phyloP scores from a whole-genome alignment of 2,113 vertebrate genomes.

The Cnemophilus loriae region DNA sequence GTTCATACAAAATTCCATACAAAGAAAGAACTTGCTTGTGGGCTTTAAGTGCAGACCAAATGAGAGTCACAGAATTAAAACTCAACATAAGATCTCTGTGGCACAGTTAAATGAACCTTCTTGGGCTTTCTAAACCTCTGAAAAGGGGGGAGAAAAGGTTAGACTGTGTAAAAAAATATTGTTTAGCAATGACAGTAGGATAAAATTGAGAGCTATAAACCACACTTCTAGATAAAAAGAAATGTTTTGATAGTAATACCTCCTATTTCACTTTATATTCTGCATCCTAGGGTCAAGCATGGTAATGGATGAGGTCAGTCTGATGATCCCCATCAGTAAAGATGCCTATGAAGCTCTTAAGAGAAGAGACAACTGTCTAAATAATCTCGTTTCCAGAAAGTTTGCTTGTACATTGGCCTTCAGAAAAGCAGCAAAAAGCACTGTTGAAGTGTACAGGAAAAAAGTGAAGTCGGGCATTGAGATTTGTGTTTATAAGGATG shows the following conservation, averaged over 20 bases:
- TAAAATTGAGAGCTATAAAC: neutral
- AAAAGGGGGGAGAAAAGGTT: neutral
- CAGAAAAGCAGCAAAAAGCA: neutral
- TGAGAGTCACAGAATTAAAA: neutral
- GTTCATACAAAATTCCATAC: neutral
- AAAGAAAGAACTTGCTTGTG: neutral
- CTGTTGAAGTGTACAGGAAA: constrained; percentile 58
- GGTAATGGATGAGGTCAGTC: neutral
- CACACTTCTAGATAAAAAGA: neutral
- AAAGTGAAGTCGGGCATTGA: neutral
- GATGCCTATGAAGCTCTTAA: constrained; percentile 49
- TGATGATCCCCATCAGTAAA: constrained; percentile 40
- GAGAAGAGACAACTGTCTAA: constrained; percentile 30
- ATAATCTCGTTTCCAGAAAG: constrained; percentile 57
- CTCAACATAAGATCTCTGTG: neutral
- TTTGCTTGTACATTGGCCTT: constrained; percentile 70
- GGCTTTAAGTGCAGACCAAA: neutral
- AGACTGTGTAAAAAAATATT: neutral
- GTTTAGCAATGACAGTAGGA: neutral
- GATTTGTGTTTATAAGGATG: constrained; percentile 82
- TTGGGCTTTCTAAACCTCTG: neutral
- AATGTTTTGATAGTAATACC: neutral
- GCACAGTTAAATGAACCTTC: neutral
- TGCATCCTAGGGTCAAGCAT: constrained; percentile 36
- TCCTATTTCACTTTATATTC: neutral